These are phyloP conservation scores for Orientallactaga bullata DNA, from an alignment of 2,113 vertebrate genomes.

Conservation along the genomic window DNA sequence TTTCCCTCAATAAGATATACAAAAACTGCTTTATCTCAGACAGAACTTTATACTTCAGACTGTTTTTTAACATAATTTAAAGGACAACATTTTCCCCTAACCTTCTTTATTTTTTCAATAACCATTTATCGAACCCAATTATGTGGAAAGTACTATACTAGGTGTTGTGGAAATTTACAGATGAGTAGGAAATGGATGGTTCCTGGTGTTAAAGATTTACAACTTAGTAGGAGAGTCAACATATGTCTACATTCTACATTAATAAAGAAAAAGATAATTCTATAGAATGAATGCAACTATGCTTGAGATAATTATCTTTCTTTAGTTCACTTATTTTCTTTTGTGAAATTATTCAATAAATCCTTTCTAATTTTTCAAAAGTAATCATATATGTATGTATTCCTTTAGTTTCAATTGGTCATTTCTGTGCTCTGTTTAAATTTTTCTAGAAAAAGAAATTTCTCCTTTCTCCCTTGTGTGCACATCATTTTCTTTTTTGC, in stretches of 20 bases:
- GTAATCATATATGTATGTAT: neutral
- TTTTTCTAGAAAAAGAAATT: neutral
- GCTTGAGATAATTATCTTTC: neutral
- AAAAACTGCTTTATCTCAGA: slow-evolving; percentile 40
- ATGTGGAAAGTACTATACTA: neutral
- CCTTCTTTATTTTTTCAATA: slow-evolving; percentile 64
- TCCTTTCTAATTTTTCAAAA: neutral
- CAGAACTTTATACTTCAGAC: slow-evolving; percentile 17
- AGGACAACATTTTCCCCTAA: slow-evolving; percentile 67
- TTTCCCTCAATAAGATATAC: slow-evolving; percentile 51
- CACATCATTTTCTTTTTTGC: slow-evolving; percentile 39
- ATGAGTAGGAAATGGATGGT: neutral
- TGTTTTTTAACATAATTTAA: slow-evolving; percentile 67
- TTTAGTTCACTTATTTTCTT: slow-evolving; percentile 2
- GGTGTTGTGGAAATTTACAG: slow-evolving; percentile 37
- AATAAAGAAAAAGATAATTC: neutral
- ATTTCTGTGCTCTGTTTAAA: neutral
- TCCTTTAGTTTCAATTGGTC: neutral
- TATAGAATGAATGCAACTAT: neutral
- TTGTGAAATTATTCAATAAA: neutral
- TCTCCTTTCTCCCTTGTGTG: neutral
- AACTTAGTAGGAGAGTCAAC: neutral
- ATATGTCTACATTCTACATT: fast-evolving
- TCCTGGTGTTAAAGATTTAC: slow-evolving; percentile 3
- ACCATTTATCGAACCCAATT: slow-evolving; percentile 72